These are phyloP conservation scores for Microdon myrmicae DNA, from an alignment of 2,888 invertebrate species.

Conservation along the genomic window DNA sequence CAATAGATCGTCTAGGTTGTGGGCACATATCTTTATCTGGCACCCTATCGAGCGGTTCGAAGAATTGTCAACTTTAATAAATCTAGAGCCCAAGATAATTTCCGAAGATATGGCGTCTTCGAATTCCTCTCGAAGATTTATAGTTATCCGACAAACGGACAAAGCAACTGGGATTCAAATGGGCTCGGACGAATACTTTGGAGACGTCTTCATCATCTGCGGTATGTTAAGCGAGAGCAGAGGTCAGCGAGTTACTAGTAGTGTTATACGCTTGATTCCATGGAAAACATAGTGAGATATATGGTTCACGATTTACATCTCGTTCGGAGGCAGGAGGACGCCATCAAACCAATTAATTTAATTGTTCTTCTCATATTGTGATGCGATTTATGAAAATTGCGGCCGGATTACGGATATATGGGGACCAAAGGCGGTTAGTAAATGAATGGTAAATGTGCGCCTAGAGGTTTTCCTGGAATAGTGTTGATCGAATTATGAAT, in stretches of 20 bases:
- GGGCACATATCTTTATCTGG: background rate
- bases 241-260: too few relatives aligned
- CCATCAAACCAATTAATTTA: slow-evolving; percentile 40
- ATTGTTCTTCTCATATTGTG: slow-evolving; percentile 34
- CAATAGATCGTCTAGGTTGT: background rate
- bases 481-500: too few relatives aligned
- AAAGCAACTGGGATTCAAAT: slow-evolving; percentile 11
- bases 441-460: too few relatives aligned
- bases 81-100: slow-evolving; percentile 47
- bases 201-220: slow-evolving; percentile 49
- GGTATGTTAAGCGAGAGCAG: slow-evolving; percentile 14
- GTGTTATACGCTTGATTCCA: too few relatives aligned
- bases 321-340: background rate
- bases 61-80: slow-evolving; percentile 45
- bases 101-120: slow-evolving; percentile 13
- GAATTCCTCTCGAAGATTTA: slow-evolving; percentile 35
- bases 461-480: too few relatives aligned
- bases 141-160: slow-evolving; percentile 18
- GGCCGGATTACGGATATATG: too few relatives aligned
- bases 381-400: slow-evolving; percentile 30
- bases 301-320: slow-evolving; percentile 32
- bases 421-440: too few relatives aligned
- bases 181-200: slow-evolving; percentile 22
- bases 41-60: slow-evolving; percentile 11
- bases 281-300: slow-evolving; percentile 33